These are phyloP conservation scores for Melanotaenia duboulayi DNA, from an alignment of 2,113 vertebrate genomes.

Conservation along the genomic window DNA sequence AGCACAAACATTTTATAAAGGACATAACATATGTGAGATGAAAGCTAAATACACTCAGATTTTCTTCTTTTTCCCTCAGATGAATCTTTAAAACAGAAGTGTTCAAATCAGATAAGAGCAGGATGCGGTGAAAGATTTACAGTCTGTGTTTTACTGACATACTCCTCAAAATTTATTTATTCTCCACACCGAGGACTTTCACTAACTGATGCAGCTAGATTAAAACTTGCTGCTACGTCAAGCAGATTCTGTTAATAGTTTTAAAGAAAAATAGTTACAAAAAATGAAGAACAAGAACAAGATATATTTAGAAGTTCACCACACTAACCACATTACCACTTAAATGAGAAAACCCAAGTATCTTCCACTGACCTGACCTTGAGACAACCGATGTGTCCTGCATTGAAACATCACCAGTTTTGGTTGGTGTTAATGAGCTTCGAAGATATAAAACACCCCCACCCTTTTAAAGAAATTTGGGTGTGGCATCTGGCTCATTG, in stretches of 20 bases:
- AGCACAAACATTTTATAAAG: background rate
- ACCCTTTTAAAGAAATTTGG: conserved; percentile 20
- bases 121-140: conserved; percentile 51
- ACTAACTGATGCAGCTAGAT: no score
- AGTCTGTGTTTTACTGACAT: background rate
- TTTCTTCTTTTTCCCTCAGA: background rate
- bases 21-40: background rate
- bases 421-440: background rate
- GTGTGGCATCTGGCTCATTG: background rate
- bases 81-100: background rate
- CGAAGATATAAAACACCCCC: background rate
- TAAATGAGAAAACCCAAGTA: background rate
- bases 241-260: background rate
- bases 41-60: background rate
- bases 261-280: background rate
- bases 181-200: no score
- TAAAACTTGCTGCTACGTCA: background rate
- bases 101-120: conserved; percentile 4
- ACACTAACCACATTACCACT: background rate
- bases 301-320: background rate
- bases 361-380: conserved; percentile 43
- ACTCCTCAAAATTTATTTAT: no score
- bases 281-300: background rate
- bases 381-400: background rate
- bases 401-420: background rate